phyloP scores from a whole-genome alignment of 2,888 invertebrate genomes.

The Polyommatus icarus region DNA sequence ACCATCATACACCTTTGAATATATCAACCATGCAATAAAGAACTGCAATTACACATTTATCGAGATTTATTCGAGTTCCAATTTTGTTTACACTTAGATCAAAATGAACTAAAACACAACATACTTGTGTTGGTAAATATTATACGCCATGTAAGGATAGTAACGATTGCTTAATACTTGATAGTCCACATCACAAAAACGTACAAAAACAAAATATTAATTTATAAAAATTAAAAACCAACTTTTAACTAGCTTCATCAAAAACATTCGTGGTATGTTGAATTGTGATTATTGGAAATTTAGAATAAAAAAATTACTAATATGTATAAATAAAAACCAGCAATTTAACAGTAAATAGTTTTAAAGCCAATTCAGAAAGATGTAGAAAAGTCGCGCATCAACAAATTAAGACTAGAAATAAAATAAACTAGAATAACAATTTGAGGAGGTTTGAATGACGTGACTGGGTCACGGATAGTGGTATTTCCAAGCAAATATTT shows the following conservation, averaged over 20 bases:
- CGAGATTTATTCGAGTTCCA: no score
- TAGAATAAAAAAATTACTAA: neutral
- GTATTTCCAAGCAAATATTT: slow-evolving; percentile 24
- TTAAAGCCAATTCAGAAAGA: neutral
- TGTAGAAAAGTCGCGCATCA: neutral
- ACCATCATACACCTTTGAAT: no score
- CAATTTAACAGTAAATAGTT: neutral
- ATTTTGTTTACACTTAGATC: no score
- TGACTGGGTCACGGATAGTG: slow-evolving; percentile 20
- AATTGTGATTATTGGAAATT: neutral
- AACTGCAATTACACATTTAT: no score
- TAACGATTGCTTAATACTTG: neutral
- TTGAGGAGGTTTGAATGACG: slow-evolving; percentile 3
- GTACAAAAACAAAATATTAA: neutral
- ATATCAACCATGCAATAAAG: no score
- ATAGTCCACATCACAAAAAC: neutral
- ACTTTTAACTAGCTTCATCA: neutral
- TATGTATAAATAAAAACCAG: neutral
- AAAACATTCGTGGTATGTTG: neutral
- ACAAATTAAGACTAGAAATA: neutral
- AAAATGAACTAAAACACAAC: no score
- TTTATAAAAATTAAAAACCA: neutral
- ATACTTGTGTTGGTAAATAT: no score
- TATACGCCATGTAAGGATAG: neutral
- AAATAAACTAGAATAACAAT: neutral